phyloP scores from a whole-genome alignment of 2,797 vertebrate genomes.

The Fundulus diaphanus region DNA sequence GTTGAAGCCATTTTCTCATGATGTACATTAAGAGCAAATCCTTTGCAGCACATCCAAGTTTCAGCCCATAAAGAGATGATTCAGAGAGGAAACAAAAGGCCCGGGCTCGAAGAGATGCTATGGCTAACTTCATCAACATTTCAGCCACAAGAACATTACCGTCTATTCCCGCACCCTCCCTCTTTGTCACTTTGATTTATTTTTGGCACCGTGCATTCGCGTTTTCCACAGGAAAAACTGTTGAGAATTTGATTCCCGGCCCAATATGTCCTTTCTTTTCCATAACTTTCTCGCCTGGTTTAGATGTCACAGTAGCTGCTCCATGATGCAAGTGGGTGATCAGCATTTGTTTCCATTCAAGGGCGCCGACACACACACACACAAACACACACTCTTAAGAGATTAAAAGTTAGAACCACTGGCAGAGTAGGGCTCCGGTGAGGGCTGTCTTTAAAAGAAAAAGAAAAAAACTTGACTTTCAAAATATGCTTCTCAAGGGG shows the following conservation, averaged over 20 bases:
- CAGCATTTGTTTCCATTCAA: conserved; percentile 58
- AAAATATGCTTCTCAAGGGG: not conserved
- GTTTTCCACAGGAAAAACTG: conserved; percentile 81
- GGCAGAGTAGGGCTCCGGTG: conserved; percentile 14
- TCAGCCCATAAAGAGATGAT: conserved; percentile 74
- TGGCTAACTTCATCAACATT: conserved; percentile 79
- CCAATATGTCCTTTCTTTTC: conserved; percentile 71
- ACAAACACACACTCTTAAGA: conserved; percentile 26
- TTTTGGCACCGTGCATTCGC: conserved; percentile 69
- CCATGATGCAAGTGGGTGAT: conserved; percentile 67
- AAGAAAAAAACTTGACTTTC: conserved; percentile 1
- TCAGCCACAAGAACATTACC: conserved; percentile 72
- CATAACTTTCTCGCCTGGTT: conserved; percentile 72
- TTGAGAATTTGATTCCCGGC: conserved; percentile 75
- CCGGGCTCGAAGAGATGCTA: conserved; percentile 65
- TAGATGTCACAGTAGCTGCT: conserved; percentile 68
- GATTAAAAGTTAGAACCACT: conserved; percentile 12
- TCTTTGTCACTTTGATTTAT: conserved; percentile 81
- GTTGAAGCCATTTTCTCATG: conserved; percentile 80
- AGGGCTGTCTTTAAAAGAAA: conserved; percentile 14
- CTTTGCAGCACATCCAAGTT: conserved; percentile 69
- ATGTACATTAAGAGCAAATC: conserved; percentile 74
- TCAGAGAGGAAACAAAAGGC: conserved; percentile 80
- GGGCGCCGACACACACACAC: conserved; percentile 14
- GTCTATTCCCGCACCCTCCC: conserved; percentile 53